Percentiles rank a stretch among this genome's conserved stretches.
Conservation (phyloP, 2,888 invertebrate species). For the Cheilosia soror region DNA sequence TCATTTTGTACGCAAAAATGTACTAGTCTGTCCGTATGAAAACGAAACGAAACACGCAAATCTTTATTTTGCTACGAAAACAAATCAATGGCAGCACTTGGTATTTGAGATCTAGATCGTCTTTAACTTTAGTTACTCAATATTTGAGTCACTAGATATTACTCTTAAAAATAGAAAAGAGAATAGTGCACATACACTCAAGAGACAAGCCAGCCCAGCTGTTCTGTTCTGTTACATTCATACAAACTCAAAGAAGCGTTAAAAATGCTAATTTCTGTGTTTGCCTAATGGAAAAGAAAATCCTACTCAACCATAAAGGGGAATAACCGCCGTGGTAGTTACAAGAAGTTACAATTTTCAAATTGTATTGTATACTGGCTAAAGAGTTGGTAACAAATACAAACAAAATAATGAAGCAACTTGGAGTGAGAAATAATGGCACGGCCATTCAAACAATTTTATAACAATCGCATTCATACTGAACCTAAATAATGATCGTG, state of each 20-base stretch:
- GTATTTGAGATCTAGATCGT: too few relatives aligned
- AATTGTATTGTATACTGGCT: conserved; percentile 7
- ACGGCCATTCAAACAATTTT: background rate
- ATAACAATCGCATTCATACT: too few relatives aligned
- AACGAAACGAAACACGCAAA: too few relatives aligned
- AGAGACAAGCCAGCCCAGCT: background rate
- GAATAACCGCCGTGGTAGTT: conserved; percentile 49
- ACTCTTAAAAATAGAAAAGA: too few relatives aligned
- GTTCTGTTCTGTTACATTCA: background rate
- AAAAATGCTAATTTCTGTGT: conserved; percentile 51
- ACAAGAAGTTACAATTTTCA: background rate
- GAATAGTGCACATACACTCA: background rate
- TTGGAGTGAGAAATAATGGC: background rate
- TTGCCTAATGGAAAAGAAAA: conserved; percentile 21
- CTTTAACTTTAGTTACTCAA: too few relatives aligned
- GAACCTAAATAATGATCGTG: too few relatives aligned
- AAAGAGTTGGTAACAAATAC: conserved; percentile 9
- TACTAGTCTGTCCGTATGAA: too few relatives aligned
- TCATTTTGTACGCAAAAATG: too few relatives aligned
- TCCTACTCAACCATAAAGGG: conserved; percentile 50
- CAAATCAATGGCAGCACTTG: too few relatives aligned
- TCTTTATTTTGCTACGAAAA: too few relatives aligned
- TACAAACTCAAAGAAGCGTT: conserved; percentile 31
- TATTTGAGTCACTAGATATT: too few relatives aligned
- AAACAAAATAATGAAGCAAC: background rate